Percentiles rank a stretch among this genome's conserved stretches.
Conservation (phyloP, 2,797 vertebrate genomes). For the Apogon hyalosoma region DNA sequence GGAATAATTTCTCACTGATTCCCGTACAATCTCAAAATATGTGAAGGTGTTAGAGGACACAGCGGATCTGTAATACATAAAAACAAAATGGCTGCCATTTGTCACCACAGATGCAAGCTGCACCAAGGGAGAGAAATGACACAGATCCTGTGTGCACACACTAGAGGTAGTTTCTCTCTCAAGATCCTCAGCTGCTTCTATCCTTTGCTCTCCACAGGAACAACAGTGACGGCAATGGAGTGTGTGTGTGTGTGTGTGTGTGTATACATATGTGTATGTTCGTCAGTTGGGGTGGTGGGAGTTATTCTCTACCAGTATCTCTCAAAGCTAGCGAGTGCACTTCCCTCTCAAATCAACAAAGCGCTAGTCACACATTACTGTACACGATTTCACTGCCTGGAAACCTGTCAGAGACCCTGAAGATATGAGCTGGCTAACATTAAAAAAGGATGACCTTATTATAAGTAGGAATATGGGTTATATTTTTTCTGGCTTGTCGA, state of each 20-base stretch:
- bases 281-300: constrained; percentile 5
- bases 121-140: constrained; percentile 24
- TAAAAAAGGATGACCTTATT: constrained; percentile 78
- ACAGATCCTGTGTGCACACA: constrained; percentile 38
- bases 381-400: constrained; percentile 52
- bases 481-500: constrained; percentile 60
- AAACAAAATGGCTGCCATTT: constrained; percentile 69
- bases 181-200: constrained; percentile 48
- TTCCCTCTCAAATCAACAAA: constrained; percentile 70
- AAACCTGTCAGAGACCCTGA: constrained; percentile 65
- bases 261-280: constrained; percentile 4
- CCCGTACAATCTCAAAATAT: constrained; percentile 3
- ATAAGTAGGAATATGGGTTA: constrained; percentile 55
- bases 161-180: constrained; percentile 47
- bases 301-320: constrained; percentile 50
- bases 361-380: constrained; percentile 55
- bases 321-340: constrained; percentile 36
- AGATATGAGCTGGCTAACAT: constrained; percentile 60
- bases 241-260: constrained; percentile 12
- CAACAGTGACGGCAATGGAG: background rate
- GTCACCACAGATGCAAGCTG: constrained; percentile 35
- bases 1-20: no score
- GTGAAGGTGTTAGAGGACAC: constrained; percentile 9
- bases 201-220: constrained; percentile 44
- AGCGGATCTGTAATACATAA: constrained; percentile 57